These are phyloP conservation scores for Hyles lineata DNA, from an alignment of 2,888 invertebrate genomes.

Conservation along the genomic window DNA sequence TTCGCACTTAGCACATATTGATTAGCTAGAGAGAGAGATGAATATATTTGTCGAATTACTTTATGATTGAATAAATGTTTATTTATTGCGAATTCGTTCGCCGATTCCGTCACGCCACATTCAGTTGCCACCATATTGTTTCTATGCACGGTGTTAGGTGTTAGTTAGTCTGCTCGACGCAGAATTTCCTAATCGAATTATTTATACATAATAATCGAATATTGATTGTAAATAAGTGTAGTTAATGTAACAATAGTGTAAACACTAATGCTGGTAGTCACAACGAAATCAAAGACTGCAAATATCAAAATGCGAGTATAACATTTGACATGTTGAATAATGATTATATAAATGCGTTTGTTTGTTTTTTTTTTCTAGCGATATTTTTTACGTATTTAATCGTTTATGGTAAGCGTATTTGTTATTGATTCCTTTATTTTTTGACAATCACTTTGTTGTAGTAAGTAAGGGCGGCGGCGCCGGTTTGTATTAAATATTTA, in stretches of 20 bases:
- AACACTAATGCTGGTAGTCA: conserved; percentile 79
- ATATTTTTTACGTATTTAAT: conserved; percentile 77
- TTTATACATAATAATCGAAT: conserved; percentile 67
- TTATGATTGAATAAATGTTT: conserved; percentile 19
- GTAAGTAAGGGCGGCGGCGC: conserved; percentile 47
- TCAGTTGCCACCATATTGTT: conserved; percentile 67
- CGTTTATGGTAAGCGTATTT: conserved; percentile 60
- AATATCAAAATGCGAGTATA: conserved; percentile 63
- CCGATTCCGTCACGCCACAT: conserved; percentile 17
- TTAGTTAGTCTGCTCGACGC: conserved; percentile 66
- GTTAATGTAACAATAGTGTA: conserved; percentile 40
- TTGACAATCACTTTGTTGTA: conserved; percentile 76
- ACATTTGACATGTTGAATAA: conserved; percentile 67
- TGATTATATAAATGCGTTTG: conserved; percentile 43
- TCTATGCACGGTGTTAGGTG: conserved; percentile 70
- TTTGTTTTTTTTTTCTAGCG: conserved; percentile 54
- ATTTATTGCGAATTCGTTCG: conserved; percentile 14
- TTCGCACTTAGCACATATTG: conserved; percentile 23
- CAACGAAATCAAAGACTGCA: conserved; percentile 84
- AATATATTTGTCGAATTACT: conserved; percentile 18
- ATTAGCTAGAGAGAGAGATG: conserved; percentile 25
- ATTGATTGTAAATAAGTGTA: conserved; percentile 72
- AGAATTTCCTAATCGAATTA: conserved; percentile 73
- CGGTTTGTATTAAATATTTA: conserved; percentile 34
- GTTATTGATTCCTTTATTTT: conserved; percentile 79